Evolutionary conservation across 2,888 invertebrate genomes (phyloP).

Genomic region (Hyalella azteca): DNA sequence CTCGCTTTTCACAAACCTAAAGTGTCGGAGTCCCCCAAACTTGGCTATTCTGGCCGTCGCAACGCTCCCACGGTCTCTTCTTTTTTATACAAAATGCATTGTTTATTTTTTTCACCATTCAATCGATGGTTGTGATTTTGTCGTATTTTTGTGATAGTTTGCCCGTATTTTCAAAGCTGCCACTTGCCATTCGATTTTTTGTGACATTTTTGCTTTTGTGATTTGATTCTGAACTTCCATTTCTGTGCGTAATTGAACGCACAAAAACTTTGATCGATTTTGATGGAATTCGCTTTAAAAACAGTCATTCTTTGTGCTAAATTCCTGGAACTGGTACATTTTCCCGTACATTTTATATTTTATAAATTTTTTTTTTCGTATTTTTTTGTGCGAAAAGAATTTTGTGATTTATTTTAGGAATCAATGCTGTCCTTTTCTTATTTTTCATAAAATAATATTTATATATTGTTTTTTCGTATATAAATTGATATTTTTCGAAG

Average conservation of each 20-base stretch:
- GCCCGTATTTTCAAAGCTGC: not conserved
- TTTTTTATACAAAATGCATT: not conserved
- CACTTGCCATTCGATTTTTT: conserved; percentile 33
- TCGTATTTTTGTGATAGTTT: conserved; percentile 17
- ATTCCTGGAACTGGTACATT: not conserved
- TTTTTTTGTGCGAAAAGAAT: not conserved
- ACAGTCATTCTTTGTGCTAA: not conserved
- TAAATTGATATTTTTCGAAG: too few species aligned
- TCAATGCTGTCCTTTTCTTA: too few species aligned
- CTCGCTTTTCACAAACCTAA: conserved; percentile 9
- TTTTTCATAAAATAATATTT: too few species aligned
- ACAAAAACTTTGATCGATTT: conserved; percentile 23
- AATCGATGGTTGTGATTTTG: conserved; percentile 27
- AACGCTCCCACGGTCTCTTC: conserved; percentile 5
- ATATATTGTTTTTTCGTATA: too few species aligned
- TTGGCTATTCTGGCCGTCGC: not conserved
- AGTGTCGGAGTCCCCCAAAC: conserved; percentile 24
- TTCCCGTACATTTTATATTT: not conserved
- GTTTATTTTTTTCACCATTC: conserved; percentile 28
- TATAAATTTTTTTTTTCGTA: not conserved
- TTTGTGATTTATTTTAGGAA: too few species aligned
- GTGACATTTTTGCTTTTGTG: conserved; percentile 27
- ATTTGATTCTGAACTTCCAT: not conserved
- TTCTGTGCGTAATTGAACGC: conserved; percentile 9
- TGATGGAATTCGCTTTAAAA: not conserved